Base-by-base conservation (phyloP, 2,888 invertebrate species). In the Acronicta psi region DNA sequence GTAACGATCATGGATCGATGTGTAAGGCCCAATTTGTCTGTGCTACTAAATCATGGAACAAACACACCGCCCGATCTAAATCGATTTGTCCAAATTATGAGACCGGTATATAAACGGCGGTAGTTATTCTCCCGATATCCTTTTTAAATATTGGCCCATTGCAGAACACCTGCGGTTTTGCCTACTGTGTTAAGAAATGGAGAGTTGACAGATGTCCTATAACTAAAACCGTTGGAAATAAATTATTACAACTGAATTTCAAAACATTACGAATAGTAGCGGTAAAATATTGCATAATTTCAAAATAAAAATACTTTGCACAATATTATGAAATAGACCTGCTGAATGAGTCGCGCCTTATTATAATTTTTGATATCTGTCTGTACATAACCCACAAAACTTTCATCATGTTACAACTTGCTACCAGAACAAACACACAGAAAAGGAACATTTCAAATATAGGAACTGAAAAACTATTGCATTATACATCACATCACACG, bases 41-140 rank as follows among this genome's bases (percentile, higher is more conserved):
- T 80, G 83, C 86, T 89, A 90, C 91, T 93, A 93, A 93, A 93
- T 93, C 92, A 93, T 89, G 86, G 80, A 75, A 87, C 90, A 92
- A 93, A 93, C 88, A 91, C 83, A 84, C 93, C 93, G 91, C 90
- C 60, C 85, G 90, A 86, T 92, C 92, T 91, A 90, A 93, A 93
- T 91, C 93, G 93, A 92, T 92, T 89, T 91, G 90, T 92, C 84
- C 89, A 89, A 93, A 93, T 93, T 92, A 93, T 86, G 82, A 86
- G 71, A 80, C 47, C 41, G 65, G 53, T 75, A 77, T 61, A 68
- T 59, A 54, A 62, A 69, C 75, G 74, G 75, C 77, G 79, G 73
- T 77, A 75, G 76, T 73, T 73, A 74, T 76, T 65, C 67, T 49
- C 56, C 59, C 59, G 58, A 63, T 74, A 78, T 76, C 79, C 83